A percentile compares a stretch with the other conserved stretches of the same genome.
phyloP scores from a whole-genome alignment of 2,113 vertebrate genomes.

The Smithornis capensis region DNA sequence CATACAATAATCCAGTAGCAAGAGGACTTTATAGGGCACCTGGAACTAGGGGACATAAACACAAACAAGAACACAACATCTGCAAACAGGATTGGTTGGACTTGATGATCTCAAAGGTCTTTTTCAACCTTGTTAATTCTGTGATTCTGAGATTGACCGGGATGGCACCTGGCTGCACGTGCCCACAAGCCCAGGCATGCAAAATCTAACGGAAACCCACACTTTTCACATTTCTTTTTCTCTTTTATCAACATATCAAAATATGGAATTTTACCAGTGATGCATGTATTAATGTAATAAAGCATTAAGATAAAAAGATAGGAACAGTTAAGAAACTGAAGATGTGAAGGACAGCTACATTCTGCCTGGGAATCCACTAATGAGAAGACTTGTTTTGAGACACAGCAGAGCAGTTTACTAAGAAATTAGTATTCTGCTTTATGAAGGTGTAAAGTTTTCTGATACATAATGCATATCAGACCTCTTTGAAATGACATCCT shows the following conservation, averaged over 20 bases:
- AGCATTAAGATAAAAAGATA: background rate
- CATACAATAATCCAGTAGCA: background rate
- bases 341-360: background rate
- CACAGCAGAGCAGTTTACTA: conserved; percentile 15
- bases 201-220: background rate
- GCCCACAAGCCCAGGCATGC: background rate
- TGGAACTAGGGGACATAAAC: background rate
- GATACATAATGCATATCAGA: conserved; percentile 54
- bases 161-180: background rate
- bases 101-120: too few relatives aligned
- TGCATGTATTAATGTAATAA: background rate
- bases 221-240: background rate
- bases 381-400: background rate
- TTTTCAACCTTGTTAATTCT: too few relatives aligned
- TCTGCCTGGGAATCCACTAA: background rate
- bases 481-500: conserved; percentile 32
- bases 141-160: too few relatives aligned
- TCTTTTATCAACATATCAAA: background rate
- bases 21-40: background rate
- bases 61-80: background rate
- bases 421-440: conserved; percentile 53
- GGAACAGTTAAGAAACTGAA: background rate
- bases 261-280: background rate
- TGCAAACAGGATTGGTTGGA: background rate
- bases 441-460: conserved; percentile 30